These are phyloP conservation scores for Cuculus canorus DNA, from an alignment of 2,797 vertebrate species.

Conservation along the genomic window DNA sequence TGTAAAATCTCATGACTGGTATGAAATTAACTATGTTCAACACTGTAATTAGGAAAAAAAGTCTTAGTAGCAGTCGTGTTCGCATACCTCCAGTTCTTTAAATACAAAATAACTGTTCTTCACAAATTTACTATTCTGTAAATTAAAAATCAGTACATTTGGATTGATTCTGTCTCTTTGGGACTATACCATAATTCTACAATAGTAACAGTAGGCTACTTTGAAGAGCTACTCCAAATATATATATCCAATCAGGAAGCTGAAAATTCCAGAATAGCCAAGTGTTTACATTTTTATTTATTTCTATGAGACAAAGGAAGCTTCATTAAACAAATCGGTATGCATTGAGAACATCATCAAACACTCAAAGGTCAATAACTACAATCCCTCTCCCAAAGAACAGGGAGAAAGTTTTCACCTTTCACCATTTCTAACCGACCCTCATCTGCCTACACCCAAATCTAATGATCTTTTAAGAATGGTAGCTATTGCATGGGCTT, in stretches of 20 bases:
- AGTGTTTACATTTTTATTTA: background rate
- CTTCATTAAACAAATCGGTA: background rate
- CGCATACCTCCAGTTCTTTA: constrained; percentile 19
- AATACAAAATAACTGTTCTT: constrained; percentile 8
- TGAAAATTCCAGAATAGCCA: background rate
- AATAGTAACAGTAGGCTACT: background rate
- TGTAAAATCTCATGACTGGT: constrained; percentile 24
- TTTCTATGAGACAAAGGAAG: background rate
- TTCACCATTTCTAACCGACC: background rate
- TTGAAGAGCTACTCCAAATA: background rate
- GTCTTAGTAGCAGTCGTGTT: background rate
- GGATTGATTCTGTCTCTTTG: background rate
- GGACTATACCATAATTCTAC: background rate
- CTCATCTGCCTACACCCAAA: background rate
- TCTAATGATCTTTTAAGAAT: background rate
- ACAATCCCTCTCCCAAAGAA: background rate
- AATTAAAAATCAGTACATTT: constrained; percentile 9
- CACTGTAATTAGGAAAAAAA: constrained; percentile 31
- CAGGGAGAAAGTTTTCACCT: background rate
- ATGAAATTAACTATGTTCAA: constrained; percentile 50
- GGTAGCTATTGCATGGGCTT: background rate
- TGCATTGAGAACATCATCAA: background rate
- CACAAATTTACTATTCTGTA: background rate
- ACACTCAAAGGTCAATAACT: background rate
- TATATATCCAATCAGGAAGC: background rate